Percentiles rank a stretch among this genome's conserved stretches.
phyloP scores from a whole-genome alignment of 2,797 vertebrate genomes.

The Alosa sapidissima region DNA sequence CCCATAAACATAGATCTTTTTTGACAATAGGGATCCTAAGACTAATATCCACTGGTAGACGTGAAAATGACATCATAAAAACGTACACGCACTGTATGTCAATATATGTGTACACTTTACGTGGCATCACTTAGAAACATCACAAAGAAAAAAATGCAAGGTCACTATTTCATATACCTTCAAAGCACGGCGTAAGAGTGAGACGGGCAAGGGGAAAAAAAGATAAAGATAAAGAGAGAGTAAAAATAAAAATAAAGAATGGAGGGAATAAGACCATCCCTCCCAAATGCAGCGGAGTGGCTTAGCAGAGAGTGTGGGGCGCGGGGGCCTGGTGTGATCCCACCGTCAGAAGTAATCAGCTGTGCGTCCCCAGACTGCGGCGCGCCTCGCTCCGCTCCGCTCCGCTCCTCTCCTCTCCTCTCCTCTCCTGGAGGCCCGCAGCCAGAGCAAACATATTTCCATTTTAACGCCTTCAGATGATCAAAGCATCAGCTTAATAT shows the following conservation, averaged over 20 bases:
- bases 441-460: conserved; percentile 92
- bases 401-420: not conserved
- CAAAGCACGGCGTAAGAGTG: not conserved
- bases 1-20: conserved; percentile 9
- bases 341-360: conserved; percentile 58
- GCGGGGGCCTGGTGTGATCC: conserved; percentile 46
- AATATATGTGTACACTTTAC: not conserved
- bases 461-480: conserved; percentile 97
- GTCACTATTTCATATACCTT: not conserved
- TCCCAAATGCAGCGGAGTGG: conserved; percentile 22
- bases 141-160: not conserved
- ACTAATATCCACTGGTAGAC: not conserved
- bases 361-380: conserved; percentile 54
- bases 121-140: not conserved
- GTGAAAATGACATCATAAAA: not conserved
- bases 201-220: not conserved
- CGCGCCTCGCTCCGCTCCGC: conserved; percentile 41
- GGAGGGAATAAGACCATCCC: conserved; percentile 26
- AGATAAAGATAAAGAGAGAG: not conserved
- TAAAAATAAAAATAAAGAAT: not conserved
- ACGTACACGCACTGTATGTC: not conserved
- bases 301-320: conserved; percentile 27
- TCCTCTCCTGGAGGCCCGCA: conserved; percentile 63
- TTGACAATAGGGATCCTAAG: not conserved
- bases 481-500: conserved; percentile 99